A percentile compares a stretch with the other conserved stretches of the same genome.
Conservation (phyloP, 2,113 vertebrate species). For the Elaphurus davidianus region DNA sequence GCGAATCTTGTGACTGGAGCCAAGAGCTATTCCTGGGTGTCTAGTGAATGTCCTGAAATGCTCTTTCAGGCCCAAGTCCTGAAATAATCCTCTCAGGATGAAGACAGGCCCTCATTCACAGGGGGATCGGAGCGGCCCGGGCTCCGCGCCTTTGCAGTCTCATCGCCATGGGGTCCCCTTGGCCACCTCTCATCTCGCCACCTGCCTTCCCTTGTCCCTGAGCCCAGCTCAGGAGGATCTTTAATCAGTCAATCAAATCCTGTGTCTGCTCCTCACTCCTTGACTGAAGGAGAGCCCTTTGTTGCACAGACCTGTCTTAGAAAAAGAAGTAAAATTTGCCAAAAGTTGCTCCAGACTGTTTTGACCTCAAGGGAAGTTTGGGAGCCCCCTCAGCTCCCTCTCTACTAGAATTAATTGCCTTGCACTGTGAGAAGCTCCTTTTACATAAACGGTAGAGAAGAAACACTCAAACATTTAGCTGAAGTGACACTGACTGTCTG, state of each 20-base stretch:
- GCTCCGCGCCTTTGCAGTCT: slow-evolving; percentile 29
- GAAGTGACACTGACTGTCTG: neutral
- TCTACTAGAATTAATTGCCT: neutral
- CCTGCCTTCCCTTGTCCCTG: neutral
- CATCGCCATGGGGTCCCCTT: accelerated
- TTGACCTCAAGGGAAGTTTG: neutral
- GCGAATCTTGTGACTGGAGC: slow-evolving; percentile 79
- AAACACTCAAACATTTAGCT: neutral
- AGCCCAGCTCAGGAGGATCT: neutral
- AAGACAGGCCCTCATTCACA: slow-evolving; percentile 72
- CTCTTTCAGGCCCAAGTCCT: slow-evolving; percentile 67
- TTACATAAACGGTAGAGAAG: neutral
- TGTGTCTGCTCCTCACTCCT: neutral
- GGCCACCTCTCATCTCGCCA: neutral
- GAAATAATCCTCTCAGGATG: slow-evolving; percentile 75
- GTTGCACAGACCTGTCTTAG: neutral
- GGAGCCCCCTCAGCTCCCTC: neutral
- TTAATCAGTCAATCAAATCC: slow-evolving; percentile 4
- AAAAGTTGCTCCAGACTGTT: neutral
- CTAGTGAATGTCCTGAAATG: slow-evolving; percentile 81
- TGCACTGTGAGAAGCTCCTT: neutral
- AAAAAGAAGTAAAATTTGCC: neutral
- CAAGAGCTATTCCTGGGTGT: slow-evolving; percentile 83
- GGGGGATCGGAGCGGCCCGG: slow-evolving; percentile 32
- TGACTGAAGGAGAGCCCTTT: neutral